Percentiles rank a stretch among this genome's conserved stretches.
Conservation (phyloP, 1,140 invertebrate genomes). For the Anastrepha ludens region DNA sequence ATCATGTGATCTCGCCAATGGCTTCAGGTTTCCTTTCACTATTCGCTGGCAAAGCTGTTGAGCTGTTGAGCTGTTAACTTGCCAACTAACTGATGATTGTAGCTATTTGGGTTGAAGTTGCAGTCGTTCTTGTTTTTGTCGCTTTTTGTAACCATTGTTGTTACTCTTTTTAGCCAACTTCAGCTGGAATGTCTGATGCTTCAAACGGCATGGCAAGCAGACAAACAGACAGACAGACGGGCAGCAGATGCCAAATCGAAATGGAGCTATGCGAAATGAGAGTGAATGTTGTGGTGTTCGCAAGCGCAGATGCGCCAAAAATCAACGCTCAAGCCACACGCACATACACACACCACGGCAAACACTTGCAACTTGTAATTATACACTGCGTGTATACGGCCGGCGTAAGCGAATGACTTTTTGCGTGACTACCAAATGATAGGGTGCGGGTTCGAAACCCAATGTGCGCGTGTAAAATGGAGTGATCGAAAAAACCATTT, state of each 20-base stretch:
- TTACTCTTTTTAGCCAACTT: not conserved
- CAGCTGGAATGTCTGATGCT: not conserved
- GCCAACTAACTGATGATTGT: constrained; percentile 6
- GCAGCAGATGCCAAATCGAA: constrained; percentile 11
- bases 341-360: not conserved
- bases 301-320: constrained; percentile 11
- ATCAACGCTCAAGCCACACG: not conserved
- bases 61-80: constrained; percentile 27
- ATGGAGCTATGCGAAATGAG: constrained; percentile 28
- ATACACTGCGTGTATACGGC: not conserved
- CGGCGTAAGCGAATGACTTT: no score
- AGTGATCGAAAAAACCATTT: no score
- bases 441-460: no score
- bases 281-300: constrained; percentile 7
- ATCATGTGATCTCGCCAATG: constrained; percentile 20
- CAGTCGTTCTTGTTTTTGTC: not conserved
- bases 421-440: no score
- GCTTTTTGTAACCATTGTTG: not conserved
- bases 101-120: not conserved
- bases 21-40: constrained; percentile 47
- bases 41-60: constrained; percentile 13
- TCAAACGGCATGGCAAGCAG: not conserved
- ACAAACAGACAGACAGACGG: not conserved
- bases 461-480: no score
- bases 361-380: not conserved